Base-by-base conservation (phyloP, 2,888 invertebrate species). In the Morpho helenor region DNA sequence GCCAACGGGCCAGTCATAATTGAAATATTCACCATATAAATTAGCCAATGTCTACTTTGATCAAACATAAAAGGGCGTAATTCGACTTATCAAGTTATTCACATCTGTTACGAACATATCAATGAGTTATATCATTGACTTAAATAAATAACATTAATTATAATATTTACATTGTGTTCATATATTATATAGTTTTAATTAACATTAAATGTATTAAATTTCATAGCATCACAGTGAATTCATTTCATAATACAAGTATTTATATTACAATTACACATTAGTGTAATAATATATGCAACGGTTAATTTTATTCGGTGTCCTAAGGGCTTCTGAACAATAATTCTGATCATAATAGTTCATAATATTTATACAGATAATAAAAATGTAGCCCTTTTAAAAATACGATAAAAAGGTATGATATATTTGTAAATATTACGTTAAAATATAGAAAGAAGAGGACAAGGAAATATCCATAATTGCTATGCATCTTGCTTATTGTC, bases 221-320 rank as follows among this genome's bases (percentile, higher is more conserved):
- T 81, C 68, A 80, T 86, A 88, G 84, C 87, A 89, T 89, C 89
- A 89, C 89, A 89, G 89, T 87, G 84, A 83, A 84, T 87, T 86
- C 78, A 78, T 67, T 71, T 62, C 56, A 65, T 63, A 61, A 62
- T 61, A 63, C 31, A 31, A 31, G 31, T 64, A 63, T 52, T 65
- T 61, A 66, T 54, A 53, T 58, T 62, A 64, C 57, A 62, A 54
- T 61, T 66, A 60, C 54, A 57, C 54, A 56, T 62, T 54, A 60
- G 56, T 59, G 61, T 52, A 64, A 56, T 63, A 60, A 52, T 51
- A 43, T 42, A 42, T 43, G 8, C 43, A 43, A 43, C 7, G 43
- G 8, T 43, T 43, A 43, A 40, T 47, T 41, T 31, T 47, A 52
- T 9, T 49, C 23, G 39, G 53, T 59, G 52, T 56, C 52, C 41